A percentile compares a stretch with the other conserved stretches of the same genome.
Evolutionary conservation across 1,140 invertebrate genomes (phyloP).

Genomic region (Hormaphis cornu): DNA sequence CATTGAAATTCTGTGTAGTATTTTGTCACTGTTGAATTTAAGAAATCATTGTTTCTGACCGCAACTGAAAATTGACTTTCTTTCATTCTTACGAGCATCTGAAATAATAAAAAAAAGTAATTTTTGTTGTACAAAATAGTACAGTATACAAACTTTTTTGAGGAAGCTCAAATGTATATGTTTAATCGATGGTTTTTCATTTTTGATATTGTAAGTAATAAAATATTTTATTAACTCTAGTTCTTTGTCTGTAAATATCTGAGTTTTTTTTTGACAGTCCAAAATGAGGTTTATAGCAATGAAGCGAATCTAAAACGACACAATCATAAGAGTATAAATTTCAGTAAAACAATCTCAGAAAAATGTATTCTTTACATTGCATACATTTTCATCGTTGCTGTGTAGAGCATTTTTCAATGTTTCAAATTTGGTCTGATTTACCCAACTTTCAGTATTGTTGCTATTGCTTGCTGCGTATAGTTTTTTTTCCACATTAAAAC

Average conservation of each 20-base stretch:
- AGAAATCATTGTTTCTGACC: constrained; percentile 31
- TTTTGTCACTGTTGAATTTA: constrained; percentile 34
- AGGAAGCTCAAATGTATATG: constrained; percentile 52
- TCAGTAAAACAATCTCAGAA: not conserved
- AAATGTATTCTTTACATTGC: not conserved
- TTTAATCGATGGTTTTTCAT: constrained; percentile 54
- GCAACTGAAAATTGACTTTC: constrained; percentile 36
- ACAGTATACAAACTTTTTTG: constrained; percentile 49
- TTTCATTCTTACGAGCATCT: constrained; percentile 37
- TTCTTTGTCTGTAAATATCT: not conserved
- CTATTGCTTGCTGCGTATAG: not conserved
- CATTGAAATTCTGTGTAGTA: constrained; percentile 45
- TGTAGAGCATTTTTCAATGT: constrained; percentile 16
- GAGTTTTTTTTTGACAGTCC: constrained; percentile 22
- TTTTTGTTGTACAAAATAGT: constrained; percentile 32
- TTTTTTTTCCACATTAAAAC: constrained; percentile 3
- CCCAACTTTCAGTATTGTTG: not conserved
- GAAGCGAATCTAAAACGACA: not conserved
- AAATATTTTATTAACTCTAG: constrained; percentile 43
- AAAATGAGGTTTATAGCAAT: constrained; percentile 9
- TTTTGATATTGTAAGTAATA: constrained; percentile 59
- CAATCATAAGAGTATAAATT: not conserved
- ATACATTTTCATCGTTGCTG: constrained; percentile 6
- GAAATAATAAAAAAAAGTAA: constrained; percentile 42
- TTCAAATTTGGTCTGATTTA: not conserved